These are phyloP conservation scores for Orientallactaga bullata DNA, from an alignment of 2,113 vertebrate genomes.

Conservation along the genomic window DNA sequence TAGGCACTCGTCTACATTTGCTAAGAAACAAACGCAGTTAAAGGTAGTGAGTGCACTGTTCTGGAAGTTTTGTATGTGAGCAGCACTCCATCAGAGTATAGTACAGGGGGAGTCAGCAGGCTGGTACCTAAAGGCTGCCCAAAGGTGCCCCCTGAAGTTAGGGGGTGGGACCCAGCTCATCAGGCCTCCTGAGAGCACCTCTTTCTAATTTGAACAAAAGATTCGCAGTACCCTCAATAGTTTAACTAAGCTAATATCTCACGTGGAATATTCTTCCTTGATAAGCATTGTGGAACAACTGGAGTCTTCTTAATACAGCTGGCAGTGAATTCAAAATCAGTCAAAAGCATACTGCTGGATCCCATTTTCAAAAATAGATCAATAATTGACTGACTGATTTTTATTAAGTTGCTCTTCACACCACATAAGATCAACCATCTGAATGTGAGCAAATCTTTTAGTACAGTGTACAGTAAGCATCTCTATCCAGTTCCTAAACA, in stretches of 20 bases:
- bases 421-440: background rate
- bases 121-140: no score
- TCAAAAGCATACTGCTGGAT: background rate
- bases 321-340: background rate
- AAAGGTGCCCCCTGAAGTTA: no score
- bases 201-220: background rate
- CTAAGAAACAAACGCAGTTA: background rate
- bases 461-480: accelerated
- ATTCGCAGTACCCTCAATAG: background rate
- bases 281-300: background rate
- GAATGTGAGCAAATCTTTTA: no score
- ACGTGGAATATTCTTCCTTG: background rate
- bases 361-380: background rate
- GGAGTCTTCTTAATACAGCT: background rate
- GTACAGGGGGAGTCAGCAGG: background rate
- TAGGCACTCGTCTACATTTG: background rate
- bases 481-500: background rate
- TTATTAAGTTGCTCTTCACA: background rate
- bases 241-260: background rate
- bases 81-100: background rate
- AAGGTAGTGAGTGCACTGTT: background rate
- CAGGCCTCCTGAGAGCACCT: no score
- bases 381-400: background rate
- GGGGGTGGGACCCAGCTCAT: background rate
- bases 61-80: background rate